These are phyloP conservation scores for Scaptomyza tumidula DNA, from an alignment of 2,888 invertebrate species.

Conservation along the genomic window DNA sequence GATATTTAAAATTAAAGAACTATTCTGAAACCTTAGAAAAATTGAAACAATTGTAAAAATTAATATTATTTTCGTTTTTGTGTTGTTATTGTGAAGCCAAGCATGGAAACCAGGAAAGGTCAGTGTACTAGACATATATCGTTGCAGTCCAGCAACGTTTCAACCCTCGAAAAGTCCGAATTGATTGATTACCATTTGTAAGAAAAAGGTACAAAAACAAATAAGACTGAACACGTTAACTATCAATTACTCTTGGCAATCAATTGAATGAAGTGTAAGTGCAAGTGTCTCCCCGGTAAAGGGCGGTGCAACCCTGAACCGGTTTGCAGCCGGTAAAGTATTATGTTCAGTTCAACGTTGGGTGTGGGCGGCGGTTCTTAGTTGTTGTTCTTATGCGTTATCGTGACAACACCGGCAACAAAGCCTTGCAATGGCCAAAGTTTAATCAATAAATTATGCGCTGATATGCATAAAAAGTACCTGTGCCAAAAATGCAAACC, in stretches of 20 bases:
- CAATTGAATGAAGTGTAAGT: neutral
- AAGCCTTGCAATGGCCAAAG: conserved; percentile 20
- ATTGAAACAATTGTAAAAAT: conserved; percentile 23
- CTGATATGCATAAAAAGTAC: conserved; percentile 13
- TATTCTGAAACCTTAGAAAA: conserved; percentile 15
- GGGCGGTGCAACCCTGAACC: conserved; percentile 4
- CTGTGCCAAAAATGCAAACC: conserved; percentile 27
- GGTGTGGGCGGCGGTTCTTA: neutral
- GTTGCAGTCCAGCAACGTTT: neutral
- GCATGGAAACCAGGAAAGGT: no score
- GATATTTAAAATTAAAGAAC: conserved; percentile 45
- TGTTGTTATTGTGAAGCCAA: neutral
- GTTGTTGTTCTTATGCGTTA: conserved; percentile 10
- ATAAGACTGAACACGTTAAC: no score
- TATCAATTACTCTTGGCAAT: neutral
- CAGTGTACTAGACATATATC: neutral
- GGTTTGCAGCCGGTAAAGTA: neutral
- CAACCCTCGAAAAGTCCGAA: conserved; percentile 6
- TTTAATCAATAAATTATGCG: conserved; percentile 54
- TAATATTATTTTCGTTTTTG: neutral
- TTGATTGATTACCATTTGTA: conserved; percentile 25
- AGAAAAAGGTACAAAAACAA: neutral
- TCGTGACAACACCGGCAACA: conserved; percentile 34
- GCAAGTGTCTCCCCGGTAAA: neutral
- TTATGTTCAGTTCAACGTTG: neutral